phyloP scores from a whole-genome alignment of 1,140 invertebrate species.

The Bombyx mandarina region DNA sequence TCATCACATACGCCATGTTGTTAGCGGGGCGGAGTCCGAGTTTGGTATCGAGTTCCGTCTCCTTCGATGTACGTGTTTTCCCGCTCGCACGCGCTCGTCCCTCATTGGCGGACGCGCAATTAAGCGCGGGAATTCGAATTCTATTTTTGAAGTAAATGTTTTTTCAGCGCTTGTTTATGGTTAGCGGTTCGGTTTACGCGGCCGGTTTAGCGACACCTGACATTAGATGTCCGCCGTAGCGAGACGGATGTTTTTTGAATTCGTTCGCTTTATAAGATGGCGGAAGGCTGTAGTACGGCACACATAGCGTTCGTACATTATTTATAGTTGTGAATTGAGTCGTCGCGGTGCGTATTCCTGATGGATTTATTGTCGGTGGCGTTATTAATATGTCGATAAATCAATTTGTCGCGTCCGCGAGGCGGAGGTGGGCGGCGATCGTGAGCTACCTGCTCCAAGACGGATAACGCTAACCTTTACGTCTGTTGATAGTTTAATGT shows the following conservation, averaged over 20 bases:
- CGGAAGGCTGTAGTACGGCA: constrained; percentile 10
- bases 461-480: constrained; percentile 3
- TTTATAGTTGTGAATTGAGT: constrained; percentile 55
- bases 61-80: constrained; percentile 26
- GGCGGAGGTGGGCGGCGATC: constrained; percentile 1
- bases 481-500: constrained; percentile 7
- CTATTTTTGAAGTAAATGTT: constrained; percentile 70
- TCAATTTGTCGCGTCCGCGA: constrained; percentile 14
- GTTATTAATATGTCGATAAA: constrained; percentile 16
- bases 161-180: constrained; percentile 61
- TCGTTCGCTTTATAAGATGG: constrained; percentile 36
- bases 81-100: constrained; percentile 38
- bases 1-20: constrained; percentile 64
- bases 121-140: constrained; percentile 68
- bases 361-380: constrained; percentile 50
- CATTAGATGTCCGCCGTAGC: constrained; percentile 10
- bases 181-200: constrained; percentile 24
- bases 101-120: constrained; percentile 64
- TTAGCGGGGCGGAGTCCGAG: constrained; percentile 49
- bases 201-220: constrained; percentile 43
- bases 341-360: constrained; percentile 36
- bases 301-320: constrained; percentile 45
- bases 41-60: constrained; percentile 27
- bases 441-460: constrained; percentile 2
- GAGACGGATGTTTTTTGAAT: constrained; percentile 19